phyloP scores from a whole-genome alignment of 2,888 invertebrate genomes.

The Lithosia quadra region DNA sequence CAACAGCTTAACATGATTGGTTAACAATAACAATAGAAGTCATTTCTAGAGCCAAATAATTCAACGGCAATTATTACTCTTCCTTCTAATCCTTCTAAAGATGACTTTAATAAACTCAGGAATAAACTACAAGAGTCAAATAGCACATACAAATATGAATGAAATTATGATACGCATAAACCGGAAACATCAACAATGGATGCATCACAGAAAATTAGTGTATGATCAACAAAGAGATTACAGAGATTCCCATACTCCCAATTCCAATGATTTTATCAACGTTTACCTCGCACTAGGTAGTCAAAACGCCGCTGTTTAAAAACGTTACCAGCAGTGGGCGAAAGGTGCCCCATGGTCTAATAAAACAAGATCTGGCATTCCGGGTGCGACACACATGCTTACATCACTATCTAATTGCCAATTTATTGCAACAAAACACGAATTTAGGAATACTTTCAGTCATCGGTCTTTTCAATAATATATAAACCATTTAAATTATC shows the following conservation, averaged over 20 bases:
- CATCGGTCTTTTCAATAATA: too few relatives aligned
- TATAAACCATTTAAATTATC: too few relatives aligned
- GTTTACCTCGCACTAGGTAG: slow-evolving; percentile 33
- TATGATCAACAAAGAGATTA: slow-evolving; percentile 55
- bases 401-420: too few relatives aligned
- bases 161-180: slow-evolving; percentile 58
- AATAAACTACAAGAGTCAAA: background rate
- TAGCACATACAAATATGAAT: slow-evolving; percentile 21
- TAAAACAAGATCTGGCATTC: too few relatives aligned
- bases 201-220: slow-evolving; percentile 73
- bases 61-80: too few relatives aligned
- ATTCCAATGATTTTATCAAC: slow-evolving; percentile 16
- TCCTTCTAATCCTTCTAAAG: background rate
- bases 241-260: slow-evolving; percentile 27
- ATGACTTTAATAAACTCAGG: background rate
- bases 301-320: slow-evolving; percentile 20
- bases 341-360: too few relatives aligned
- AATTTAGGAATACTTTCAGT: too few relatives aligned
- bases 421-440: too few relatives aligned
- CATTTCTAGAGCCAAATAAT: background rate
- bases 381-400: too few relatives aligned
- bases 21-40: too few relatives aligned
- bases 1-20: too few relatives aligned
- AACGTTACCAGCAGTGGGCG: too few relatives aligned
- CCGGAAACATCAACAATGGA: slow-evolving; percentile 80